Evolutionary conservation across 1,140 invertebrate species (phyloP), one percentile per base, ranked within the genome.

Genomic region (Elysia chlorotica): DNA sequence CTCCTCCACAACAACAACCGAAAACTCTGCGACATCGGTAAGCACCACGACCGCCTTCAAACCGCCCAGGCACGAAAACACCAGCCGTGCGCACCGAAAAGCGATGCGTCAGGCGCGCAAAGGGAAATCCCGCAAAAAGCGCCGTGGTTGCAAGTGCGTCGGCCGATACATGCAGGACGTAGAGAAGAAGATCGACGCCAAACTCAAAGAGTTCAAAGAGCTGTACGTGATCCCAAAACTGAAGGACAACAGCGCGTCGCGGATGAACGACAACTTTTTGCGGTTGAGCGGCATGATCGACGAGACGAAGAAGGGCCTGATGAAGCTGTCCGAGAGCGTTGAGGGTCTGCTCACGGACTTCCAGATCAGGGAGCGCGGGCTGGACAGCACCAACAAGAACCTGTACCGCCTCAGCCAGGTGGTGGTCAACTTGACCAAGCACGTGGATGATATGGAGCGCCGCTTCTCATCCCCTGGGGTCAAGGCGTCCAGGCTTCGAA

Each of bases 371-470:
- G 57, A 71, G 38, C 61, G 63, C 37, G 69, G 63, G 10, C 48
- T 62, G 28, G n/a, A 56, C 25, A 71, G 63, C 23, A 14, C 63
- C n/a, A 41, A 33, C 37, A 38, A 35, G 23, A 56, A 63, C 25
- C 25, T 71, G 6, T 62, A 41, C 57, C 33, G 59, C 10, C 48
- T 71, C 14, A 25, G 69, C 38, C 57, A 59, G 10, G 37, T 59
- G 28, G 57, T 71, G 37, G 69, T 37, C 2, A 71, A 71, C 37
- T 38, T 71, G 25, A 71, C 69, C 36, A 71, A 71, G 59, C 63
- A 71, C n/a, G 69, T 71, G 69, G 69, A 71, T 71, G 63, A 1
- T 23, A 37, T 71, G 57, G 57, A 71, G 38, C 35, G 63, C 17
- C 57, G 36, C 19, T n/a, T 71, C 14, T n/a, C n/a, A n/a, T n/a